phyloP scores from a whole-genome alignment of 1,140 invertebrate species.

The Trissolcus basalis region DNA sequence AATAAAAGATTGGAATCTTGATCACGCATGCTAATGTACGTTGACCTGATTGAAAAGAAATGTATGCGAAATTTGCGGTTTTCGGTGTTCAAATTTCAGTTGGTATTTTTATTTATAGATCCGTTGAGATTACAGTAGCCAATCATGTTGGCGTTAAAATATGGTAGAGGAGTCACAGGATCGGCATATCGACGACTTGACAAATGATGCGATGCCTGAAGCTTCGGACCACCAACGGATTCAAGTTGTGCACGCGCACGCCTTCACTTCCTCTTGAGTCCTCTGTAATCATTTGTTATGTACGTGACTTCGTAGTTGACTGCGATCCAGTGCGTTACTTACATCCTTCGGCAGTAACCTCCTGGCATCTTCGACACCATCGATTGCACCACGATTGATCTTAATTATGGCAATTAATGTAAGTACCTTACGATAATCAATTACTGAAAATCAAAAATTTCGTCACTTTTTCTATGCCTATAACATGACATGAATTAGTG shows the following conservation, averaged over 20 bases:
- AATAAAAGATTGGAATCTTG: slow-evolving; percentile 42
- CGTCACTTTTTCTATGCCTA: too few relatives aligned
- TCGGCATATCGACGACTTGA: slow-evolving; percentile 76
- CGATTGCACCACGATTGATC: slow-evolving; percentile 20
- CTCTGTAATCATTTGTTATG: slow-evolving; percentile 73
- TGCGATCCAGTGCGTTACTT: slow-evolving; percentile 64
- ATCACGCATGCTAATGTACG: slow-evolving; percentile 40
- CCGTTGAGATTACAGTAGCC: slow-evolving; percentile 71
- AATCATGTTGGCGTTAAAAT: slow-evolving; percentile 75
- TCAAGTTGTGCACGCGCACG: slow-evolving; percentile 57
- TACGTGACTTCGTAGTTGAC: slow-evolving; percentile 71
- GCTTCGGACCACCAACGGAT: slow-evolving; percentile 74
- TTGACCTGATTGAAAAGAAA: slow-evolving; percentile 35
- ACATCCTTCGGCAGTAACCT: slow-evolving; percentile 47
- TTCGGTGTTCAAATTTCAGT: slow-evolving; percentile 9
- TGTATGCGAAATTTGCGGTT: slow-evolving; percentile 33
- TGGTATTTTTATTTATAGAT: not conserved
- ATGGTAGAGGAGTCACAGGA: slow-evolving; percentile 73
- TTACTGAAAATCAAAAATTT: not conserved
- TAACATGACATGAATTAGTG: too few relatives aligned
- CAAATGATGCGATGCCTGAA: slow-evolving; percentile 73
- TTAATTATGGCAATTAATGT: slow-evolving; percentile 27
- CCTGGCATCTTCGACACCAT: slow-evolving; percentile 30
- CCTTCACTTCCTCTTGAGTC: slow-evolving; percentile 59
- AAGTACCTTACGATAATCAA: slow-evolving; percentile 4